Conservation (phyloP, 2,888 invertebrate genomes). For the Andrena marginata region DNA sequence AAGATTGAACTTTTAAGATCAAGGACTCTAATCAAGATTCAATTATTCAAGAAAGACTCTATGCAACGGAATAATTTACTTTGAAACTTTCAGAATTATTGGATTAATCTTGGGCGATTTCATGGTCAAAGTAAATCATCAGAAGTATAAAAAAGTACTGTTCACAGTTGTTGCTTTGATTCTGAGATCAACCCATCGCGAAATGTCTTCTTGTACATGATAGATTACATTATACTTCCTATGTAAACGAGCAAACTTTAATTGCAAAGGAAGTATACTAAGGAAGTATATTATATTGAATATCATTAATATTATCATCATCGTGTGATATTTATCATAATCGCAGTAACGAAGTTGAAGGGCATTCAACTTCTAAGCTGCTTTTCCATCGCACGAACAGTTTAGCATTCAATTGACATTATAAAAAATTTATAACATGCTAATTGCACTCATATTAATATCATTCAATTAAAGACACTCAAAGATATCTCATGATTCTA, state of each 20-base stretch:
- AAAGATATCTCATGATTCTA: no score
- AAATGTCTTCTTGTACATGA: slow-evolving; percentile 6
- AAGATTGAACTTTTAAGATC: not conserved
- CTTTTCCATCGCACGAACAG: no score
- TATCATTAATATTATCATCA: no score
- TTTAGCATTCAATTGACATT: no score
- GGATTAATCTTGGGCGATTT: not conserved
- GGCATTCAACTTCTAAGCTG: no score
- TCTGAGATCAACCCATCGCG: not conserved
- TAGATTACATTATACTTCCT: not conserved
- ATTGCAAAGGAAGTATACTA: no score
- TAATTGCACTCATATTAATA: no score
- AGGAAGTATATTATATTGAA: no score
- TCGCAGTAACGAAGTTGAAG: no score
- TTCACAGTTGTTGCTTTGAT: not conserved
- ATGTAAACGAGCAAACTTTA: not conserved
- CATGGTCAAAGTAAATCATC: not conserved
- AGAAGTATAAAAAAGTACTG: not conserved
- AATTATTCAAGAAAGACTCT: not conserved
- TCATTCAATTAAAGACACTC: no score
- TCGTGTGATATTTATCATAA: no score
- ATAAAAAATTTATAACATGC: no score
- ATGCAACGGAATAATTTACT: not conserved
- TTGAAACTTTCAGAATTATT: not conserved
- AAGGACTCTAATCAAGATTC: not conserved